These are phyloP conservation scores for Plebejus argus DNA, from an alignment of 2,888 invertebrate genomes.

Conservation along the genomic window DNA sequence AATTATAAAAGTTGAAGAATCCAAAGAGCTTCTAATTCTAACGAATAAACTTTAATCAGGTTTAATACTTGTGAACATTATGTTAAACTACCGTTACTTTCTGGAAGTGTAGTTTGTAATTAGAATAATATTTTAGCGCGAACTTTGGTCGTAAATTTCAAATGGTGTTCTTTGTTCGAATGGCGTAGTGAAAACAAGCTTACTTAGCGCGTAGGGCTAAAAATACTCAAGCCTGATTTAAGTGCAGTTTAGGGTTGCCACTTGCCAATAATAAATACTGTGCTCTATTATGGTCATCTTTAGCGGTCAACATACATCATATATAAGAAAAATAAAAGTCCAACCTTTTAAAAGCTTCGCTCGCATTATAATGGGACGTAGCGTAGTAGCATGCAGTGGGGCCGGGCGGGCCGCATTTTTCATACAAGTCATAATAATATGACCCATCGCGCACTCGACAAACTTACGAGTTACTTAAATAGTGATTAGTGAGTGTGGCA, in stretches of 20 bases:
- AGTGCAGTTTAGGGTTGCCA: constrained; percentile 33
- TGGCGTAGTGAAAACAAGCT: constrained; percentile 46
- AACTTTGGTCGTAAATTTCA: constrained; percentile 40
- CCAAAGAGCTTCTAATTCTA: not conserved
- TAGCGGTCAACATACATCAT: no score
- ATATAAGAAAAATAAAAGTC: no score
- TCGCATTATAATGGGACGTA: no score
- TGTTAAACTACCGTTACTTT: constrained; percentile 8
- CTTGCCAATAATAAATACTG: not conserved
- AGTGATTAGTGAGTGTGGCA: no score
- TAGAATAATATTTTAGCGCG: constrained; percentile 34
- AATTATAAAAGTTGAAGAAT: no score
- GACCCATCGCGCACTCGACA: no score
- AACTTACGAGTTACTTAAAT: no score
- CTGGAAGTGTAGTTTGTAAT: not conserved
- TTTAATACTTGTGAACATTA: not conserved
- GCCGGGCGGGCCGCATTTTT: no score
- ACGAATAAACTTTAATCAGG: not conserved
- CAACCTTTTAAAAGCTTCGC: no score
- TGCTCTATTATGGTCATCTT: no score
- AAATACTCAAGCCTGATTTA: constrained; percentile 46
- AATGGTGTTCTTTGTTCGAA: constrained; percentile 43
- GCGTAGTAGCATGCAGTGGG: no score
- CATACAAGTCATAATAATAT: no score
- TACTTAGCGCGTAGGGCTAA: constrained; percentile 46